A percentile compares a stretch with the other conserved stretches of the same genome.
These are phyloP conservation scores for Folsomia manolachei DNA, from an alignment of 2,888 invertebrate genomes.

Conservation along the genomic window DNA sequence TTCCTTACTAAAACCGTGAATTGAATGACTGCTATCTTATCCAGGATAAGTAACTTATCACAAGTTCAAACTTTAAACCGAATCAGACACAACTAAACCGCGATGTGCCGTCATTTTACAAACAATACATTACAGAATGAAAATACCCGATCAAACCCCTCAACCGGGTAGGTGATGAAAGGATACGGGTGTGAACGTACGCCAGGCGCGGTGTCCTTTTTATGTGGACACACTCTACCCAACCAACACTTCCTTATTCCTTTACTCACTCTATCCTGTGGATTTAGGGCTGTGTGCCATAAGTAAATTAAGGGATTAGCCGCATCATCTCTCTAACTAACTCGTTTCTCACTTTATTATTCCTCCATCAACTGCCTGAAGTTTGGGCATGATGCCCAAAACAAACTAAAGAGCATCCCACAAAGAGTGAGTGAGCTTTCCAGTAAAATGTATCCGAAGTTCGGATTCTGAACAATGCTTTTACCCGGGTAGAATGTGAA, in stretches of 20 bases:
- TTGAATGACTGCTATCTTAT: too few species aligned
- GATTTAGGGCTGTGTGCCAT: constrained; percentile 5
- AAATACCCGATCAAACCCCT: too few species aligned
- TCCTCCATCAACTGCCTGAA: background rate
- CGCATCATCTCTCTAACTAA: background rate
- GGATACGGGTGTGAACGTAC: background rate
- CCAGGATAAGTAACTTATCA: too few species aligned
- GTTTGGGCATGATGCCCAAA: too few species aligned
- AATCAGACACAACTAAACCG: too few species aligned
- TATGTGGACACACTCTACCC: background rate
- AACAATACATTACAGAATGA: too few species aligned
- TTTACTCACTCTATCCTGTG: too few species aligned
- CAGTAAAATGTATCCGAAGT: background rate
- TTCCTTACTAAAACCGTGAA: too few species aligned
- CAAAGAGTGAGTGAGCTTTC: background rate
- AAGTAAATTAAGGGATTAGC: constrained; percentile 10
- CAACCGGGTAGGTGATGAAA: too few species aligned
- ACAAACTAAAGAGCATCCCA: background rate
- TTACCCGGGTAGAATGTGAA: background rate
- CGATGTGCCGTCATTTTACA: too few species aligned
- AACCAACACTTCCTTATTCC: background rate
- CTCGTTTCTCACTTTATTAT: background rate
- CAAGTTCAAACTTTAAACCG: too few species aligned
- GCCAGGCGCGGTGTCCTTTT: background rate
- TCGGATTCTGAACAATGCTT: background rate